Conservation (phyloP, 2,888 invertebrate species). For the Apoda limacodes region DNA sequence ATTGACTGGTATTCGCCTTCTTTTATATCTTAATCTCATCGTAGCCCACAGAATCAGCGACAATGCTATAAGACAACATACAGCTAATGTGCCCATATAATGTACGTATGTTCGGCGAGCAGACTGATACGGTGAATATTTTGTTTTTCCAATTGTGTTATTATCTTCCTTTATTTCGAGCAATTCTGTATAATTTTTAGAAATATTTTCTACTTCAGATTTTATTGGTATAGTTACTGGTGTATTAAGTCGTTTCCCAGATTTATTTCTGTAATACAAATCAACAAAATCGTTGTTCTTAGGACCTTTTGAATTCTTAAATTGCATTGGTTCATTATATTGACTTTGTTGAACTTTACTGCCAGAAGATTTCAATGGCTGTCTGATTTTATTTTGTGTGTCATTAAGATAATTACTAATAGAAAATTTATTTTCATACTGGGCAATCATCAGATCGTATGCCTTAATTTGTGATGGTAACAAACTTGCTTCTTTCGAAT, state of each 20-base stretch:
- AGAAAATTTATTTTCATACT: conserved; percentile 33
- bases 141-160: conserved; percentile 39
- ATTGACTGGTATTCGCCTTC: conserved; percentile 38
- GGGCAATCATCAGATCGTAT: conserved; percentile 17
- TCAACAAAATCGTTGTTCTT: conserved; percentile 28
- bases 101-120: conserved; percentile 40
- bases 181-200: conserved; percentile 24
- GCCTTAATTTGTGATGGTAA: conserved; percentile 22
- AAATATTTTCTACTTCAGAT: conserved; percentile 17
- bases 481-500: conserved; percentile 20
- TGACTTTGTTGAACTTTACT: conserved; percentile 46
- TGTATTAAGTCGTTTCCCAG: conserved; percentile 50
- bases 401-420: conserved; percentile 39
- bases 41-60: conserved; percentile 67
- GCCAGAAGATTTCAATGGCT: conserved; percentile 42
- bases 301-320: conserved; percentile 25
- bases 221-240: conserved; percentile 35
- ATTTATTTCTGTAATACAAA: conserved; percentile 28
- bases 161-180: conserved; percentile 24
- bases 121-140: conserved; percentile 49
- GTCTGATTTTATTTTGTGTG: conserved; percentile 30
- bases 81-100: conserved; percentile 69
- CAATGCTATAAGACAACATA: conserved; percentile 65
- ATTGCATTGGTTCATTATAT: conserved; percentile 30
- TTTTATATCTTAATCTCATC: conserved; percentile 48